phyloP scores from a whole-genome alignment of 2,797 vertebrate species.

The Australoheros facetus region DNA sequence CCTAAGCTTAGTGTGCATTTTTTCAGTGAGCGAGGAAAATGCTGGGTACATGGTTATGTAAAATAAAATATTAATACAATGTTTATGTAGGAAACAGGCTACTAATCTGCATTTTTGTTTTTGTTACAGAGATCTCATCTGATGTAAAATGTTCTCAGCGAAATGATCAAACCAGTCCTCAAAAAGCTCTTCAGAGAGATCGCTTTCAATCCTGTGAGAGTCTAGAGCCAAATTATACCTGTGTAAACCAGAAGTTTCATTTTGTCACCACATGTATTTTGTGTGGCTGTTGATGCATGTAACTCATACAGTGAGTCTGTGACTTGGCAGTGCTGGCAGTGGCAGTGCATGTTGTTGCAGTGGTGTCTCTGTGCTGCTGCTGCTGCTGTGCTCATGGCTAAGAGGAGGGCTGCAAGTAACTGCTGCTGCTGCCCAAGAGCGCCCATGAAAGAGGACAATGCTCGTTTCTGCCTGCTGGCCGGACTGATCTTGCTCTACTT shows the following conservation, averaged over 20 bases:
- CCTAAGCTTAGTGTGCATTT: background rate
- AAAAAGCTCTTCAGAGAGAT: background rate
- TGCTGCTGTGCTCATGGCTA: conserved; percentile 78
- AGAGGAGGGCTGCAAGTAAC: conserved; percentile 70
- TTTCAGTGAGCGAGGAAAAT: background rate
- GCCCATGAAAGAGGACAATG: conserved; percentile 84
- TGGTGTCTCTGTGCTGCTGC: conserved; percentile 37
- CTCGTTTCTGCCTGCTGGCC: conserved; percentile 84
- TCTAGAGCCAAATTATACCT: background rate
- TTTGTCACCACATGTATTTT: background rate
- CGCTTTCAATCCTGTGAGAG: background rate
- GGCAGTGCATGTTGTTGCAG: conserved; percentile 57
- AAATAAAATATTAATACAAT: background rate
- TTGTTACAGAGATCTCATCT: conserved; percentile 17
- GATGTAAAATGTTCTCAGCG: background rate
- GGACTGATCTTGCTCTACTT: conserved; percentile 83
- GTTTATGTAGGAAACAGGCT: background rate
- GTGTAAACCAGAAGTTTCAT: conserved; percentile 1
- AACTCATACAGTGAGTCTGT: conserved; percentile 26
- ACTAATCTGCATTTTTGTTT: background rate
- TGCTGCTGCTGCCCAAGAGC: conserved; percentile 79
- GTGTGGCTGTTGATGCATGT: conserved; percentile 11
- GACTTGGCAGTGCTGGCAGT: conserved; percentile 19
- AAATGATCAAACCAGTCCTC: conserved; percentile 1
- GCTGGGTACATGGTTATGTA: background rate